Evolutionary conservation across 2,888 invertebrate species (phyloP), one percentile per base, ranked within the genome.

Genomic region (Agonopterix alstromeriana): DNA sequence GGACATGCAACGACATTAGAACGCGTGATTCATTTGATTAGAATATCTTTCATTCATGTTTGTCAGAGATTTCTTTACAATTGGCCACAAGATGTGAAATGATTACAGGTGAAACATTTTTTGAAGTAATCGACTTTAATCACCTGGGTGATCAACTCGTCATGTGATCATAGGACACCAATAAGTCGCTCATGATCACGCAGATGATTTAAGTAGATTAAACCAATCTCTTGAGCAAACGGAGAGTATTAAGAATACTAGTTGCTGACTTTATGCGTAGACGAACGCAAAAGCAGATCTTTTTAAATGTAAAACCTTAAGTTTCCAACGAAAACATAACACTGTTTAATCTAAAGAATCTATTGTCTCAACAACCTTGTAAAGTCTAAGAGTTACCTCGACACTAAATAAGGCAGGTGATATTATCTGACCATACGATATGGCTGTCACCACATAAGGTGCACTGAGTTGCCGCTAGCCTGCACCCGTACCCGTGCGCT

Each of bases 371-470:
- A 58, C 53, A 60, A 58, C 63, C 66, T 67, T 63, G 61, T 50
- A 47, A 38, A 12, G 46, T 49, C 51, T 48, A 45, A 46, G 53
- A 50, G 53, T 61, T 61, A 65, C 60, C 58, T 62, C 60, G 52
- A 46, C 48, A 35, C 67, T 63, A 52, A 61, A 71, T 50, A 70
- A 50, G 66, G 67, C 46, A 27, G 27, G 51, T 49, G 60, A 61
- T 62, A 67, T 60, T 65, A 72, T 71, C 66, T 65, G 61, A 53
- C 51, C 56, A 58, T 67, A 67, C 54, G 63, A 70, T 70, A 70
- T 67, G 70, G 65, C 59, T 63, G 63, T 61, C 66, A 61, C 67
- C 65, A 63, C 67, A 63, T 67, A 67, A 67, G 64, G 61, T 56
- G 54, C 53, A 60, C 58, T 61, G 48, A 59, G 57, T 61, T 63